Percentiles rank a stretch among this genome's conserved stretches.
Evolutionary conservation across 2,888 invertebrate genomes (phyloP).

Genomic region (Psylliodes chrysocephalus): DNA sequence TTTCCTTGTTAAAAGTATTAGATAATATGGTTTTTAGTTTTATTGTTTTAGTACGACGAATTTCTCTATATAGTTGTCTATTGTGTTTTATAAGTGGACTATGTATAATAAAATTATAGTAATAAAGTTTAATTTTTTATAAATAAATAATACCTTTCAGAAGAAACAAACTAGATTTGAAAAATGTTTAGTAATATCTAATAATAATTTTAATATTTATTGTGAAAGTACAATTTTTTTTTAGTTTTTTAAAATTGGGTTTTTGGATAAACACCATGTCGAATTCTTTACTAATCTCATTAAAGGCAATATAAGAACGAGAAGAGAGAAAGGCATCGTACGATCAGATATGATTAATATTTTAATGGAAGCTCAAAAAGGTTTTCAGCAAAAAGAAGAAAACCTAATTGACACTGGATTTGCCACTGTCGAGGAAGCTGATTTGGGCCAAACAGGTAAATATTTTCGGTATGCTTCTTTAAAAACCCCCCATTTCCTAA

Average conservation of each 20-base stretch:
- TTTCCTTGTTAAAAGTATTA: no score
- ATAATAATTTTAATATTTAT: no score
- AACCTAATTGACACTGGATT: slow-evolving; percentile 53
- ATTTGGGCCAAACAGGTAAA: slow-evolving; percentile 54
- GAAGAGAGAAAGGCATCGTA: slow-evolving; percentile 48
- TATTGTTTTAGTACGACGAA: no score
- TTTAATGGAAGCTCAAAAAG: slow-evolving; percentile 65
- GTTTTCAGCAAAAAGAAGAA: slow-evolving; percentile 42
- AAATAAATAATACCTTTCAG: no score
- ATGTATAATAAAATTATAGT: no score
- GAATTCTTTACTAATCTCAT: slow-evolving; percentile 48
- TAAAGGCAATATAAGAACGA: slow-evolving; percentile 40
- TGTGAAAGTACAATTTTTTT: slow-evolving; percentile 3
- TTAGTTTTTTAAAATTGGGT: slow-evolving; percentile 17
- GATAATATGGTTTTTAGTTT: no score
- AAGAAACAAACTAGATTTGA: no score
- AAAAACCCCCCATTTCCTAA: no score
- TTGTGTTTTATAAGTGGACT: no score
- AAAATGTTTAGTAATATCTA: no score
- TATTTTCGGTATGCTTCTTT: background rate
- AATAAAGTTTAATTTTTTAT: no score
- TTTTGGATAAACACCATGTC: slow-evolving; percentile 27
- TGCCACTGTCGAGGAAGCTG: slow-evolving; percentile 49
- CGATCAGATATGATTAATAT: slow-evolving; percentile 66
- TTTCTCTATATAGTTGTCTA: no score